A percentile compares a stretch with the other conserved stretches of the same genome.
phyloP scores from a whole-genome alignment of 2,888 invertebrate species.

The Baccha elongata region DNA sequence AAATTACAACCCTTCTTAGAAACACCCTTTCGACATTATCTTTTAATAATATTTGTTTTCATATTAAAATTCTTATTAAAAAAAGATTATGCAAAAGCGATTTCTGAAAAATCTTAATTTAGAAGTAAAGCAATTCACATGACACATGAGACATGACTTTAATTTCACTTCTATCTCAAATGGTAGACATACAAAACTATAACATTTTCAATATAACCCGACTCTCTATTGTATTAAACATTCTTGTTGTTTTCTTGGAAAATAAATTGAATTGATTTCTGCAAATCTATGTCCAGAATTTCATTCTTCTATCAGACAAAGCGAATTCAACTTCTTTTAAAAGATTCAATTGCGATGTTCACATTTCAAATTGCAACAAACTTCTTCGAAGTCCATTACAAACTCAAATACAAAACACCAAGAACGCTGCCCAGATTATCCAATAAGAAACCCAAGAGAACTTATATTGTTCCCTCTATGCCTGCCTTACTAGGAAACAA shows the following conservation, averaged over 20 bases:
- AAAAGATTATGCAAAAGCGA: too few species aligned
- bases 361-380: slow-evolving; percentile 23
- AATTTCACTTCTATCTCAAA: too few species aligned
- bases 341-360: slow-evolving; percentile 29
- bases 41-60: too few species aligned
- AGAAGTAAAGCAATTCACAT: too few species aligned
- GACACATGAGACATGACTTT: too few species aligned
- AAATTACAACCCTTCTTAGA: too few species aligned
- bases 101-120: too few species aligned
- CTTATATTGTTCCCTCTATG: not conserved
- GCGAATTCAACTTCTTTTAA: not conserved
- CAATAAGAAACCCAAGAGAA: slow-evolving; percentile 5
- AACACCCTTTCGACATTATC: too few species aligned
- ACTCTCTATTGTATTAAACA: not conserved
- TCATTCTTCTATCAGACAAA: not conserved
- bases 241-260: not conserved
- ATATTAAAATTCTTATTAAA: too few species aligned
- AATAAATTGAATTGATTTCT: slow-evolving; percentile 6
- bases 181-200: too few species aligned
- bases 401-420: not conserved
- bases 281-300: not conserved
- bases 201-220: too few species aligned
- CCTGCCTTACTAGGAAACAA: slow-evolving; percentile 8
- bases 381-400: slow-evolving; percentile 12
- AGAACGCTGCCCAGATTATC: slow-evolving; percentile 1